Base-by-base conservation (phyloP, 1,140 invertebrate genomes). In the Hesperophylax magnus region DNA sequence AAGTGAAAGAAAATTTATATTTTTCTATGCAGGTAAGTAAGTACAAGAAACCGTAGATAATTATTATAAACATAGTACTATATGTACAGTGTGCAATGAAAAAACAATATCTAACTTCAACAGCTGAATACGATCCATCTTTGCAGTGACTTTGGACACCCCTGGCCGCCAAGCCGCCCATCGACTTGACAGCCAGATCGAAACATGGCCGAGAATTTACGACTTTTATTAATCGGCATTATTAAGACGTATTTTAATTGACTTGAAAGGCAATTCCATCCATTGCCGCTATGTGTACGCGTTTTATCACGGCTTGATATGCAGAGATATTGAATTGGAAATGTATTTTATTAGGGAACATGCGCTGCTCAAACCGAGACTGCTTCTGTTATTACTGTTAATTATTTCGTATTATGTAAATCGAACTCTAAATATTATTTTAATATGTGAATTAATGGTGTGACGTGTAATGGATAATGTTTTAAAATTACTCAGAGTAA, bases 211-310 rank as follows among this genome's bases (percentile, higher is more conserved):
- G 31, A 69, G 31, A 39, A 69, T 69, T 69, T 69, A 69, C 65
- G 65, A 69, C 65, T 27, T 69, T 69, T 69, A 69, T 69, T 69
- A 69, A 69, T 69, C 24, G 65, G 24, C 31, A 39, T 69, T 69
- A 69, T 69, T 34, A 69, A 69, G 65, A 69, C 31, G 65, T 69
- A 39, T 69, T 69, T 69, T 69, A 69, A 69, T 69, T 69, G 65
- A 69, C 24, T 69, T 17, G 65, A 69, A 39, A 69, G 58, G 24
- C 65, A 39, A 69, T 69, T 34, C 65, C 58, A 61, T 61, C 58
- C 39, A n/a, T 69, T 69, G 31, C 65, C 65, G 34, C 65, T 39
- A 69, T 69, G 18, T 69, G 9, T 69, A 69, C 34, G 39, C 11
- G 27, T 34, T 69, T 39, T 69, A 69, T 69, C 52, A 69, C n/a